Evolutionary conservation across 1,140 invertebrate species (phyloP).

Genomic region (Drosophila ogumai): DNA sequence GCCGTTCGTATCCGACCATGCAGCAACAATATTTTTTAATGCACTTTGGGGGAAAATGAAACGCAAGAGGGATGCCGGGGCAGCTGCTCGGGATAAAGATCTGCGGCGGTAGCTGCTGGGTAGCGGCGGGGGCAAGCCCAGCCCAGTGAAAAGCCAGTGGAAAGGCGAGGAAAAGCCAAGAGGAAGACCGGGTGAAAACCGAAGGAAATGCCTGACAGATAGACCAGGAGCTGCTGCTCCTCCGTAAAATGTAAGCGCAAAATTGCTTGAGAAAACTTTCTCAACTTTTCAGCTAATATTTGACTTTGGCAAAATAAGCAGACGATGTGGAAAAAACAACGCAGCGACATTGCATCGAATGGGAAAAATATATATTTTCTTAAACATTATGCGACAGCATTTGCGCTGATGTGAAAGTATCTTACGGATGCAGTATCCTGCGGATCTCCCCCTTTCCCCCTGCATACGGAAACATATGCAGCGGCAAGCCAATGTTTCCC

Average conservation of each 20-base stretch:
- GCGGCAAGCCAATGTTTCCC: conserved; percentile 32
- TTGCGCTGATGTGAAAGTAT: conserved; percentile 67
- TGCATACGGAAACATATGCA: conserved; percentile 32
- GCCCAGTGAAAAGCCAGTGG: conserved; percentile 7
- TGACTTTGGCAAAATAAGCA: conserved; percentile 82
- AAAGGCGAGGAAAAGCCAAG: conserved; percentile 12
- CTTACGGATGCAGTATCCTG: conserved; percentile 23
- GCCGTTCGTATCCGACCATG: conserved; percentile 81
- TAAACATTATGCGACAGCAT: conserved; percentile 76
- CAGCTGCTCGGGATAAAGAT: conserved; percentile 75
- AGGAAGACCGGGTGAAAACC: conserved; percentile 7
- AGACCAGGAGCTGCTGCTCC: conserved; percentile 61
- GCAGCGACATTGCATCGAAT: conserved; percentile 69
- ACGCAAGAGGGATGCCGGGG: conserved; percentile 58
- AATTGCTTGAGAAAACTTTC: conserved; percentile 83
- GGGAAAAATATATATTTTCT: conserved; percentile 68
- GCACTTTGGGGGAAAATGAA: conserved; percentile 82
- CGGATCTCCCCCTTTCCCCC: neutral
- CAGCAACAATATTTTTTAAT: conserved; percentile 84
- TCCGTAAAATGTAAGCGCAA: conserved; percentile 80
- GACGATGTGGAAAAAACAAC: conserved; percentile 81
- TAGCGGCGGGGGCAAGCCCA: neutral
- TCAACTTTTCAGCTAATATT: conserved; percentile 84
- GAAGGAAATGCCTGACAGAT: conserved; percentile 77
- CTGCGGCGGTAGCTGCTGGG: conserved; percentile 19